phyloP scores from a whole-genome alignment of 1,140 invertebrate genomes.

The Drosophila simulans region DNA sequence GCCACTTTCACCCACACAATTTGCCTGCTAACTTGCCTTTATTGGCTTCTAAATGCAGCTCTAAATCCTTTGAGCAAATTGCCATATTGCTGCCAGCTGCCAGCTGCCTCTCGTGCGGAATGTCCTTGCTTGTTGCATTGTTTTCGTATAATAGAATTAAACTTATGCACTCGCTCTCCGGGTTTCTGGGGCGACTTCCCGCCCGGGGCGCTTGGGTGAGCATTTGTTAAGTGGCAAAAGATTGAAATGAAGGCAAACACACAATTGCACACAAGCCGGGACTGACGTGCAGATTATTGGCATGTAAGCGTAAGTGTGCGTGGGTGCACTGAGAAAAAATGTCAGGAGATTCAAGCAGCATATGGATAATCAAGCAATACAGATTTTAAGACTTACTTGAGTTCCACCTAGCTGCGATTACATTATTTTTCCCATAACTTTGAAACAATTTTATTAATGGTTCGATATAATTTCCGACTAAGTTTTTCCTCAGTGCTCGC shows the following conservation, averaged over 20 bases:
- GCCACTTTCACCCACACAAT: conserved; percentile 42
- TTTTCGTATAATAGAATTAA: conserved; percentile 82
- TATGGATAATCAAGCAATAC: no score
- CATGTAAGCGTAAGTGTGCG: conserved; percentile 17
- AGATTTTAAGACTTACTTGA: no score
- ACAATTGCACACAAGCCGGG: conserved; percentile 25
- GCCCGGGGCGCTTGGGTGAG: conserved; percentile 48
- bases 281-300: conserved; percentile 72
- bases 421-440: no score
- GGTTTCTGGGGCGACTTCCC: conserved; percentile 9
- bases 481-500: conserved; percentile 3
- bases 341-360: no score
- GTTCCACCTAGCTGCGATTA: no score
- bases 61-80: conserved; percentile 79
- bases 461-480: not conserved
- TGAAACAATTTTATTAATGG: no score
- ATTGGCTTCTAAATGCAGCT: conserved; percentile 80
- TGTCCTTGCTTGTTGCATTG: conserved; percentile 70
- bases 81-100: conserved; percentile 55
- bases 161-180: conserved; percentile 59
- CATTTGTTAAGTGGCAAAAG: conserved; percentile 81
- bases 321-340: conserved; percentile 1
- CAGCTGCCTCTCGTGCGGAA: conserved; percentile 32
- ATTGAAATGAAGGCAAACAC: conserved; percentile 77
- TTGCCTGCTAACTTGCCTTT: conserved; percentile 68